phyloP scores from a whole-genome alignment of 2,113 vertebrate genomes.

The Spea bombifrons region DNA sequence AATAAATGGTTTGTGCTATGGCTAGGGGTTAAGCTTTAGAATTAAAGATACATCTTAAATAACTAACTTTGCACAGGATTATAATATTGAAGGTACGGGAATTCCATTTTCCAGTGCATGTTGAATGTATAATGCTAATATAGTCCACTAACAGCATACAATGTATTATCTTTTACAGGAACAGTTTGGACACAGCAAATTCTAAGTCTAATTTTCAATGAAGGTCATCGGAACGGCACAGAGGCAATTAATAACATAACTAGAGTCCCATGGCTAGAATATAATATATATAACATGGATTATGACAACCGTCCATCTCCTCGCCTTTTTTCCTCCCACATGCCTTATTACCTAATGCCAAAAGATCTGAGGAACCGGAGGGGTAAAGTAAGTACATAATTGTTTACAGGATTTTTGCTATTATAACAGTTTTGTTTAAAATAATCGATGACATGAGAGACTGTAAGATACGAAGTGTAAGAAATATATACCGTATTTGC shows the following conservation, averaged over 20 bases:
- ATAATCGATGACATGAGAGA: too few species aligned
- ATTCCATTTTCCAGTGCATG: too few species aligned
- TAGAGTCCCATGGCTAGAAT: slow-evolving; percentile 51
- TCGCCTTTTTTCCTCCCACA: slow-evolving; percentile 51
- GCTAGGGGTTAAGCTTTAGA: too few species aligned
- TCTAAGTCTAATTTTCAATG: slow-evolving; percentile 55
- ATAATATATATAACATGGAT: rapidly evolving
- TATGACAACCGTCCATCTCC: slow-evolving; percentile 22
- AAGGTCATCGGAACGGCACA: slow-evolving; percentile 51
- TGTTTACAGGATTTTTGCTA: not conserved
- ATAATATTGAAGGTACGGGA: too few species aligned
- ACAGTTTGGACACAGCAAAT: slow-evolving; percentile 61
- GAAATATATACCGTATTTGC: too few species aligned
- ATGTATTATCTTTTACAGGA: slow-evolving; percentile 42
- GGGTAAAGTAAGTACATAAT: slow-evolving; percentile 49
- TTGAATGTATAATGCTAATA: too few species aligned
- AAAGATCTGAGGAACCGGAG: slow-evolving; percentile 53
- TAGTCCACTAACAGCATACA: too few species aligned
- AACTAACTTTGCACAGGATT: too few species aligned
- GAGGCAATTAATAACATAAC: rapidly evolving
- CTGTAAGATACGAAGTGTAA: too few species aligned
- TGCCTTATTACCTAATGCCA: slow-evolving; percentile 57
- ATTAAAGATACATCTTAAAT: too few species aligned
- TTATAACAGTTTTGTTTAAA: too few species aligned
- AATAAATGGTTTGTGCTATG: too few species aligned